Conservation (phyloP, 2,888 invertebrate genomes). For the Leptothorax acervorum region DNA sequence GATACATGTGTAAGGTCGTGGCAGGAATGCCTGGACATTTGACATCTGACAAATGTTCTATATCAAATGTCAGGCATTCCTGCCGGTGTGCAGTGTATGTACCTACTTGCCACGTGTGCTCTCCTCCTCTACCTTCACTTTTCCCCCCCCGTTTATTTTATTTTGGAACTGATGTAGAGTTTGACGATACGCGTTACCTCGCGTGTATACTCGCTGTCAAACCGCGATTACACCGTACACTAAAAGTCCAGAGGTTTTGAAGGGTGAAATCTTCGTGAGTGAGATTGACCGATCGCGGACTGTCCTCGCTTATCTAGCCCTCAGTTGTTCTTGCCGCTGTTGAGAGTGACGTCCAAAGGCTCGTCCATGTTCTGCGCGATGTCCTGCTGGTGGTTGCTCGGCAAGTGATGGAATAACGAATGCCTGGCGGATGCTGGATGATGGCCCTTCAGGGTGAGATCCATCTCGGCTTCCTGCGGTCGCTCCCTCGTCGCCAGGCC, state of each 20-base stretch:
- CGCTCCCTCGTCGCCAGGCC: constrained; percentile 65
- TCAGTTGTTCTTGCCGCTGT: constrained; percentile 80
- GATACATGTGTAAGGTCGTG: background rate
- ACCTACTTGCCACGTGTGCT: background rate
- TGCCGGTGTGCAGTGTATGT: no score
- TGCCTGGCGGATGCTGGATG: constrained; percentile 66
- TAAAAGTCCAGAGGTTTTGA: background rate
- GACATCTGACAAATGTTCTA: no score
- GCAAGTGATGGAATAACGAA: constrained; percentile 79
- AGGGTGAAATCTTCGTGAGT: background rate
- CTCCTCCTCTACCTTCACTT: background rate
- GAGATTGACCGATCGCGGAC: background rate
- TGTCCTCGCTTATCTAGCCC: background rate
- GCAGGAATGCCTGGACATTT: no score
- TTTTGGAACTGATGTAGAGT: background rate
- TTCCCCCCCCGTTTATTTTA: background rate
- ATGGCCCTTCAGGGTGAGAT: constrained; percentile 82
- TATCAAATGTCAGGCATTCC: no score
- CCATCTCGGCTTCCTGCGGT: constrained; percentile 84
- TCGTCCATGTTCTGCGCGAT: constrained; percentile 78
- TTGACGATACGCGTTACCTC: background rate
- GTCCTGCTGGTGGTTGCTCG: constrained; percentile 75
- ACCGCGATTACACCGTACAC: background rate
- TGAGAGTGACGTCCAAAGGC: constrained; percentile 83
- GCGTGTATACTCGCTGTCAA: background rate